Evolutionary conservation across 2,113 vertebrate species (phyloP).

Genomic region (Cryptoleucopteryx plumbea): DNA sequence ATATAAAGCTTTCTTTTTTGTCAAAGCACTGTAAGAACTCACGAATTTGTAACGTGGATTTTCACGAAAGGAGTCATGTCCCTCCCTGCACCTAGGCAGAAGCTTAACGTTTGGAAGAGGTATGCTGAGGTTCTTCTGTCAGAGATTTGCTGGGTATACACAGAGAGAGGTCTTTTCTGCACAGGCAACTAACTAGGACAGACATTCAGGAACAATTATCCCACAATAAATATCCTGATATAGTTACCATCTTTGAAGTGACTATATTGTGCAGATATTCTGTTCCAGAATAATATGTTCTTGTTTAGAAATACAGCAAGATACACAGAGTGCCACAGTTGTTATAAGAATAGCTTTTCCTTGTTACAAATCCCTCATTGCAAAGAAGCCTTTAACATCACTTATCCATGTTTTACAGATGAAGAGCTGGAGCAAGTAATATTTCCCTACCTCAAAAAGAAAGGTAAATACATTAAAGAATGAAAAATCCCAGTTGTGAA

Average conservation of each 20-base stretch:
- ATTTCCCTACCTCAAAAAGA: not conserved
- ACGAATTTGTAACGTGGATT: not conserved
- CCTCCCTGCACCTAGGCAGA: not conserved
- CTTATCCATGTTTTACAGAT: not conserved
- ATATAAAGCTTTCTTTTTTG: not conserved
- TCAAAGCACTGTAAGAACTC: not conserved
- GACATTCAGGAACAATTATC: not conserved
- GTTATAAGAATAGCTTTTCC: not conserved
- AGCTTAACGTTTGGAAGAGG: not conserved
- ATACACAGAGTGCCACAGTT: not conserved
- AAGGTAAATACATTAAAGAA: not conserved
- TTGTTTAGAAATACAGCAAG: not conserved
- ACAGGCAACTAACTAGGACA: not conserved
- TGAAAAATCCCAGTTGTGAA: not conserved
- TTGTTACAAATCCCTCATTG: not conserved
- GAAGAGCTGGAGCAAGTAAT: not conserved
- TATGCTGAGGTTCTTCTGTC: not conserved
- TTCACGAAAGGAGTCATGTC: not conserved
- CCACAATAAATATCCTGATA: not conserved
- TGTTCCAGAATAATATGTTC: not conserved
- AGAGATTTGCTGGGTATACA: not conserved
- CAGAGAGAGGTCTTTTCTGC: not conserved
- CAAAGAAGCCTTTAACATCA: not conserved
- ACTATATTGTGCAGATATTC: not conserved
- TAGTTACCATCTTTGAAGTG: not conserved